Evolutionary conservation across 2,113 vertebrate species (phyloP), one percentile per base, ranked within the genome.

Genomic region (Halcyon malimbica): DNA sequence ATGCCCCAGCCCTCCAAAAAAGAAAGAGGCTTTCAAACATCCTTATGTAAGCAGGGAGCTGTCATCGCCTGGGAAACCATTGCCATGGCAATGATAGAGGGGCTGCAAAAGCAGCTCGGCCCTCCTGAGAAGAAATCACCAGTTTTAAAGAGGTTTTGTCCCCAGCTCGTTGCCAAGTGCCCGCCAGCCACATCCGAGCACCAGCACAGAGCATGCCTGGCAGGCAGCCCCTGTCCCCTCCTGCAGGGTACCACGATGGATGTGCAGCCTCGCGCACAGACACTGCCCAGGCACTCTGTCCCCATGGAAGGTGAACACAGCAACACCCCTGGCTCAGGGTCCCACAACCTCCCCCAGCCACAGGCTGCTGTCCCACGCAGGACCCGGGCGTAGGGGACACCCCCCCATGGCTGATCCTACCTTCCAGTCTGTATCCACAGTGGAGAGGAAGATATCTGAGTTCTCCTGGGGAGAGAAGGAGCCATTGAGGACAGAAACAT

Each of bases 391-490:
- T 62, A 13, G 10, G 18, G 41, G 5, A 17, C 82, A 85, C 53
- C 9, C 51, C 51, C 35, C 35, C 5, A 0, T 2, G 39, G 53
- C 78, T 14, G 13, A 15, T 73, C 98, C 67, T 99, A 99, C 99
- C 99, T 99, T 99, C 99, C 99, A 99, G 90, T 99, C 99, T 2
- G 93, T 96, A 96, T 98, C 98, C 73, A 98, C 98, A 5, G 95
- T 16, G 2, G 98, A 97, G 91, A 99, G 98, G 97, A 99, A 99
- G 92, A 98, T 97, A 16, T 99, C 99, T 0, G 98, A 98, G 96
- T 98, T 99, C 64, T 99, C 99, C 99, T 99, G 97, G 20, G 87
- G 69, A 87, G 73, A 94, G 76, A 88, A 87, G 41, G 91, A 94
- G 63, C 18, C 8, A 0, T 82, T 39, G 79, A 59, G 59, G 71